These are phyloP conservation scores for Plutomurus gul DNA, from an alignment of 1,140 invertebrate genomes.

Conservation along the genomic window DNA sequence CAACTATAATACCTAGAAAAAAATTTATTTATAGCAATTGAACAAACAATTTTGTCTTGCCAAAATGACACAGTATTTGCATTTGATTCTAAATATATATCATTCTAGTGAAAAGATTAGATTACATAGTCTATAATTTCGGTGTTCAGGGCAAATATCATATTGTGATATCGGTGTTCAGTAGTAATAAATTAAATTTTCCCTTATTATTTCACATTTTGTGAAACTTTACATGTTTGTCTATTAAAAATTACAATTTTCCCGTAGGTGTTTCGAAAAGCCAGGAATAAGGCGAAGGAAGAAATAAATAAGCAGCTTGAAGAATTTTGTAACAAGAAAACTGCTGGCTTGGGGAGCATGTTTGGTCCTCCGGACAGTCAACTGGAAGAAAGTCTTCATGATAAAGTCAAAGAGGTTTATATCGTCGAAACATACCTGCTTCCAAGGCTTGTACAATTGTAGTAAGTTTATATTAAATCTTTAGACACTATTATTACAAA, in stretches of 20 bases:
- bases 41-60: no score
- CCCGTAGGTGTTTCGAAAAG: slow-evolving; percentile 77
- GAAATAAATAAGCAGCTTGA: slow-evolving; percentile 82
- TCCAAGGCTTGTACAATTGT: slow-evolving; percentile 71
- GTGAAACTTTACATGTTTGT: background rate
- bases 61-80: no score
- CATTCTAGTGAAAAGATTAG: no score
- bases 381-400: slow-evolving; percentile 77
- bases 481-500: slow-evolving; percentile 32
- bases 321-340: slow-evolving; percentile 88
- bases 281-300: slow-evolving; percentile 79
- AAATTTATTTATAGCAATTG: no score
- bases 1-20: no score
- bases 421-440: slow-evolving; percentile 74
- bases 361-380: slow-evolving; percentile 85
- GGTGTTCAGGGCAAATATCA: no score
- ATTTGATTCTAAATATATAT: no score
- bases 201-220: background rate
- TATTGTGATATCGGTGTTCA: no score
- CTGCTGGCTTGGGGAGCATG: slow-evolving; percentile 77
- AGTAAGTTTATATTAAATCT: slow-evolving; percentile 62
- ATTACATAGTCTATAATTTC: no score
- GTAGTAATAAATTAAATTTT: no score
- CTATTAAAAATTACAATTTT: slow-evolving; percentile 12
- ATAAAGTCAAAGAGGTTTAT: slow-evolving; percentile 77